phyloP scores from a whole-genome alignment of 2,113 vertebrate genomes.

The Paradoxurus hermaphroditus region DNA sequence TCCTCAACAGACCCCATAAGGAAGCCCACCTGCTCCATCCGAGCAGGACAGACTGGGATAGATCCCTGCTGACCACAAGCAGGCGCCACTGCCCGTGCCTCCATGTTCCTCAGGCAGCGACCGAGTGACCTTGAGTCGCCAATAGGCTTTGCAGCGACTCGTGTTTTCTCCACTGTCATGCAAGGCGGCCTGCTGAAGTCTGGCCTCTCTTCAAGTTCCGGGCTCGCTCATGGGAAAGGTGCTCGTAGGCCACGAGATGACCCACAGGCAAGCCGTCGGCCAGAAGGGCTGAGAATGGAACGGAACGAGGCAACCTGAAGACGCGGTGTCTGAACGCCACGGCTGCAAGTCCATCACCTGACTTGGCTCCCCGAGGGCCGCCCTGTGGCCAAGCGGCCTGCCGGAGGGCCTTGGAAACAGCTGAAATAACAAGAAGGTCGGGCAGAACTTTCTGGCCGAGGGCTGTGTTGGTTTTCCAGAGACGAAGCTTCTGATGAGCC shows the following conservation, averaged over 20 bases:
- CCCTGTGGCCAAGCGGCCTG: constrained; percentile 44
- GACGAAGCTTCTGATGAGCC: constrained; percentile 46
- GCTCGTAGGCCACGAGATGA: background rate
- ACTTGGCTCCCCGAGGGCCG: background rate
- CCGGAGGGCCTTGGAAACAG: constrained; percentile 49
- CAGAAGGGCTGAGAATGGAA: background rate
- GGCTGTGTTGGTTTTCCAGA: constrained; percentile 60
- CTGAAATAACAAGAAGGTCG: constrained; percentile 60
- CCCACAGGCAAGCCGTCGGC: background rate
- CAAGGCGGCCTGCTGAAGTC: background rate
- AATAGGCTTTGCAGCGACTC: fast-evolving
- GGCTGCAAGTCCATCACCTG: constrained; percentile 15
- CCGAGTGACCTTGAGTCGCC: fast-evolving
- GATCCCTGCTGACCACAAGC: background rate
- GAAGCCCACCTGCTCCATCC: background rate
- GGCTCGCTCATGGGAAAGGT: background rate
- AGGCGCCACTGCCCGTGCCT: fast-evolving
- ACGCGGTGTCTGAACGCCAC: background rate
- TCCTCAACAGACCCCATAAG: background rate
- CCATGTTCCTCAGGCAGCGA: background rate
- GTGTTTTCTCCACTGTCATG: background rate
- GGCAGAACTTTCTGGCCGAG: constrained; percentile 43
- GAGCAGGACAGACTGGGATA: fast-evolving
- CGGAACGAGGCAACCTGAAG: background rate
- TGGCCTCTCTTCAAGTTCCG: background rate